phyloP scores from a whole-genome alignment of 2,113 vertebrate species.

The Dromaius novaehollandiae region DNA sequence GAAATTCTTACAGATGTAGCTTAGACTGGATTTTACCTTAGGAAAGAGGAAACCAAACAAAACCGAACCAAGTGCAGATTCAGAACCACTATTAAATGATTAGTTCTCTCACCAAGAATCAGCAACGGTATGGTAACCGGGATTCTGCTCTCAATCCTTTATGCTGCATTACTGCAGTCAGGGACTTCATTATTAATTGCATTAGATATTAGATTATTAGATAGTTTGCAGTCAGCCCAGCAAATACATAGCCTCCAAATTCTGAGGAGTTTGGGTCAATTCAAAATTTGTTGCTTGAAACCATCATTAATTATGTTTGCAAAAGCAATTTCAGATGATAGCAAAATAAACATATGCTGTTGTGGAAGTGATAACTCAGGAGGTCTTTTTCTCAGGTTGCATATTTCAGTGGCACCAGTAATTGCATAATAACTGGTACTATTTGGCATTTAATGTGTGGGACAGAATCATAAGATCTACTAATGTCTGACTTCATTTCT shows the following conservation, averaged over 20 bases:
- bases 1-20: neutral
- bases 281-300: neutral
- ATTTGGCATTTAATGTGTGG: neutral
- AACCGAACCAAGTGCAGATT: neutral
- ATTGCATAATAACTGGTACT: neutral
- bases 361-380: neutral
- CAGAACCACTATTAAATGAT: neutral
- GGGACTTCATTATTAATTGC: neutral
- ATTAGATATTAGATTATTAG: neutral
- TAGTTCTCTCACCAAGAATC: neutral
- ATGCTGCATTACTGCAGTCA: neutral
- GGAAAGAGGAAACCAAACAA: neutral
- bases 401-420: neutral
- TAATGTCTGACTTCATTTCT: conserved; percentile 57
- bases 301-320: neutral
- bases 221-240: neutral
- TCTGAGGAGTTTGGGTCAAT: neutral
- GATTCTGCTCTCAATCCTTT: neutral
- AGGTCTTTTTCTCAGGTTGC: neutral
- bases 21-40: neutral
- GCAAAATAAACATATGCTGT: neutral
- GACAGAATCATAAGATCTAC: neutral
- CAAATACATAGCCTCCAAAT: neutral
- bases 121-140: neutral
- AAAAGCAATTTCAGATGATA: neutral